These are phyloP conservation scores for Agrotis clavis DNA, from an alignment of 2,888 invertebrate genomes.

Conservation along the genomic window DNA sequence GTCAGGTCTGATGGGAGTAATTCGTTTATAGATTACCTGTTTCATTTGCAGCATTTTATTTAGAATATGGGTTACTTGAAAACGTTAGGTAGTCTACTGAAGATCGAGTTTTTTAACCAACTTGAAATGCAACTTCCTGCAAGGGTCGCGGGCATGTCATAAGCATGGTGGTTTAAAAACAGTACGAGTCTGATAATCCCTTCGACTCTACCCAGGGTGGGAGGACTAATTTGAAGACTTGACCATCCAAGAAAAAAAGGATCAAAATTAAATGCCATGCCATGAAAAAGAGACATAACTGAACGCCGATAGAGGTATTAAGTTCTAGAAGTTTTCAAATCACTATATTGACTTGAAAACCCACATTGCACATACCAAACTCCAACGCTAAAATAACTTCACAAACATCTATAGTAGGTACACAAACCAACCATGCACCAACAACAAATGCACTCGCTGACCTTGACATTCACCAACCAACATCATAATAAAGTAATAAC, in stretches of 20 bases:
- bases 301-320: too few relatives aligned
- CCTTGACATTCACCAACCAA: constrained; percentile 46
- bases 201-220: too few relatives aligned
- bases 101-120: too few relatives aligned
- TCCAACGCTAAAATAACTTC: constrained; percentile 13
- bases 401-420: background rate
- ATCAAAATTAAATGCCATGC: too few relatives aligned
- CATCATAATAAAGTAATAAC: constrained; percentile 33
- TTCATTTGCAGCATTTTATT: background rate
- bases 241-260: too few relatives aligned
- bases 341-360: background rate
- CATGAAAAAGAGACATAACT: too few relatives aligned
- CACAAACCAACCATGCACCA: constrained; percentile 16
- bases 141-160: too few relatives aligned
- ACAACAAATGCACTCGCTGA: constrained; percentile 24
- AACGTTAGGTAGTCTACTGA: too few relatives aligned
- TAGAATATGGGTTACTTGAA: background rate
- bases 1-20: background rate
- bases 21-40: constrained; percentile 25
- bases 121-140: too few relatives aligned
- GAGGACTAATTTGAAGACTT: too few relatives aligned
- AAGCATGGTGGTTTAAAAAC: too few relatives aligned
- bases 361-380: background rate
- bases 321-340: background rate
- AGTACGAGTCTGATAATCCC: too few relatives aligned